Base-by-base conservation (phyloP, 2,888 invertebrate genomes). In the Sphecodes monilicornis region DNA sequence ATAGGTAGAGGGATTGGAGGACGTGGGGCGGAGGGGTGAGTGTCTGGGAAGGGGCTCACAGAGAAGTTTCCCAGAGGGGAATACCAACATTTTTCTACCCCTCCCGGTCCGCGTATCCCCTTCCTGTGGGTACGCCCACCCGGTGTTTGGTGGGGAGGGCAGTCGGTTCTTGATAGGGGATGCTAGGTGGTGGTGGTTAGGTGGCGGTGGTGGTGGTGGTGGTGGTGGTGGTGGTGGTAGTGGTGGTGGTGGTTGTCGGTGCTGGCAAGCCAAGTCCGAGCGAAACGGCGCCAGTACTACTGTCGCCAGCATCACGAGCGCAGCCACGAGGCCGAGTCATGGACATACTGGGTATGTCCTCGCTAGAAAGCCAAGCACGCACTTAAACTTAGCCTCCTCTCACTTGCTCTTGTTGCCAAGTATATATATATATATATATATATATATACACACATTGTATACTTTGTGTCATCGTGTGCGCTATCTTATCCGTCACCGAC, bases 251-350 rank as follows among this genome's bases (percentile, higher is more conserved):
- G 77, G 86, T 79, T 69, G 86, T 82, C 80, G 81, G 84, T 81
- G 88, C 91, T 92, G 92, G 93, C 91, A 90, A 91, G 91, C 90
- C 89, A 92, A 93, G 94, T 93, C 94, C 91, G 94, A 93, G 92
- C 93, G 93, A 92, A 92, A 92, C 93, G 92, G 92, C 93, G 93
- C 92, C 94, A 94, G 94, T 94, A 93, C 93, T 92, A 94, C 94
- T 93, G 94, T 93, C 94, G 94, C 93, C 94, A 94, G 92, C 94
- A 93, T 90, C 93, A 93, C 93, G 94, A 94, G 92, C 93, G 93
- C 93, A 93, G 92, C 92, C 93, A 94, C 93, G 91, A 93, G 92
- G 92, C 89, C 88, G 74, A 90, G 92, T 91, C 93, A 94, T 94
- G 94, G 94, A 94, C 94, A 94, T 94, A 94, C 94, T 94, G 94